A percentile compares a stretch with the other conserved stretches of the same genome.
phyloP scores from a whole-genome alignment of 2,888 invertebrate genomes.

The Lithophane leautieri region DNA sequence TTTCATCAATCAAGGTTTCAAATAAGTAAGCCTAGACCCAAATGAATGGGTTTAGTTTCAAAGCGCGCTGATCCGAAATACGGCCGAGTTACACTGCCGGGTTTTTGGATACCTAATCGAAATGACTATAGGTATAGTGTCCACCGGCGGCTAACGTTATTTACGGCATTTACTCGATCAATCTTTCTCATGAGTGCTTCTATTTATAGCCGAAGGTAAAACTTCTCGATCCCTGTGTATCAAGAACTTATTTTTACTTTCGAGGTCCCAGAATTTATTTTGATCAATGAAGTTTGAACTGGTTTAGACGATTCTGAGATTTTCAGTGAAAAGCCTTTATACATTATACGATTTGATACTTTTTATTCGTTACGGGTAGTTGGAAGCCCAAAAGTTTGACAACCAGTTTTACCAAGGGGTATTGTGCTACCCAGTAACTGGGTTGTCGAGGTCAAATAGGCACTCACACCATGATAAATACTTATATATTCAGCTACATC shows the following conservation, averaged over 20 bases:
- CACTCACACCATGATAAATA: no score
- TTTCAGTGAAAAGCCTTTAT: not conserved
- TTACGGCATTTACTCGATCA: constrained; percentile 3
- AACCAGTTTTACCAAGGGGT: no score
- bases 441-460: no score
- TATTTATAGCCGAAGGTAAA: constrained; percentile 17
- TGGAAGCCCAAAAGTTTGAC: no score
- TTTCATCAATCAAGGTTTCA: constrained; percentile 31
- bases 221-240: constrained; percentile 7
- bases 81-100: constrained; percentile 6
- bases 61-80: constrained; percentile 20
- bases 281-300: not conserved
- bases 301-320: not conserved
- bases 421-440: no score
- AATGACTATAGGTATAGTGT: constrained; percentile 3
- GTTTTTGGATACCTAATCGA: constrained; percentile 7
- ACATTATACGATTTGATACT: not conserved
- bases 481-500: no score
- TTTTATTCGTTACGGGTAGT: no score
- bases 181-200: constrained; percentile 25
- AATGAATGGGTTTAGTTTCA: constrained; percentile 37
- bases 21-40: constrained; percentile 32
- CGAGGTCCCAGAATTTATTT: not conserved
- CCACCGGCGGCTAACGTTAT: not conserved
- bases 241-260: constrained; percentile 12